A percentile compares a stretch with the other conserved stretches of the same genome.
Evolutionary conservation across 2,113 vertebrate genomes (phyloP).

Genomic region (Pluvialis apricaria): DNA sequence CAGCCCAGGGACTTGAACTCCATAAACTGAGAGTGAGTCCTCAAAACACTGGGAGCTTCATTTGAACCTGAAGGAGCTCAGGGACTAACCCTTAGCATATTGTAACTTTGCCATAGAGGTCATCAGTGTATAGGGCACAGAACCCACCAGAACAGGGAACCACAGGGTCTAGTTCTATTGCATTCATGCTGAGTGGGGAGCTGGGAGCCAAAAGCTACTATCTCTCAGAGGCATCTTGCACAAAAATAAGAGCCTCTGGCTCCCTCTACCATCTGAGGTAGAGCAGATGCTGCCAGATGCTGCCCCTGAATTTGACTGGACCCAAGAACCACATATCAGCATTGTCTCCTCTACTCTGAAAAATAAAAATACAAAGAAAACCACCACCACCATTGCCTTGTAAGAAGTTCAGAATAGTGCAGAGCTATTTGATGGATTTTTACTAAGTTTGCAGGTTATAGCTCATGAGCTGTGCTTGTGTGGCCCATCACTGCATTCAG

Average conservation of each 20-base stretch:
- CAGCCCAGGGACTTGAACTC: not conserved
- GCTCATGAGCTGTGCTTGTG: not conserved
- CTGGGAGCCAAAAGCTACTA: not conserved
- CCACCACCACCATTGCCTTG: fast-evolving
- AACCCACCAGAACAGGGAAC: not conserved
- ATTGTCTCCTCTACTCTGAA: not conserved
- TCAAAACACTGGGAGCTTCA: not conserved
- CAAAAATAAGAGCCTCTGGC: not conserved
- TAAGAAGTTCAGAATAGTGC: not conserved
- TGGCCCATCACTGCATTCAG: not conserved
- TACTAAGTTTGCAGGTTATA: not conserved
- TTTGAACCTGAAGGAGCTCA: not conserved
- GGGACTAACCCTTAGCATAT: not conserved
- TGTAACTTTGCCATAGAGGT: not conserved
- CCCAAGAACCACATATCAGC: not conserved
- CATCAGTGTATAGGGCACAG: not conserved
- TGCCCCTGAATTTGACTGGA: not conserved
- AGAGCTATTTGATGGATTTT: not conserved
- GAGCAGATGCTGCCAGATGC: too few relatives aligned
- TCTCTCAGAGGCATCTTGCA: not conserved
- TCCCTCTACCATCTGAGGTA: not conserved
- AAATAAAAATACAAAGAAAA: not conserved
- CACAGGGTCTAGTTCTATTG: not conserved
- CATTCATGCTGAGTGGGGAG: not conserved
- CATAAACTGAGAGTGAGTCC: not conserved